phyloP scores from a whole-genome alignment of 2,113 vertebrate species.

The Motacilla tschutschensis region DNA sequence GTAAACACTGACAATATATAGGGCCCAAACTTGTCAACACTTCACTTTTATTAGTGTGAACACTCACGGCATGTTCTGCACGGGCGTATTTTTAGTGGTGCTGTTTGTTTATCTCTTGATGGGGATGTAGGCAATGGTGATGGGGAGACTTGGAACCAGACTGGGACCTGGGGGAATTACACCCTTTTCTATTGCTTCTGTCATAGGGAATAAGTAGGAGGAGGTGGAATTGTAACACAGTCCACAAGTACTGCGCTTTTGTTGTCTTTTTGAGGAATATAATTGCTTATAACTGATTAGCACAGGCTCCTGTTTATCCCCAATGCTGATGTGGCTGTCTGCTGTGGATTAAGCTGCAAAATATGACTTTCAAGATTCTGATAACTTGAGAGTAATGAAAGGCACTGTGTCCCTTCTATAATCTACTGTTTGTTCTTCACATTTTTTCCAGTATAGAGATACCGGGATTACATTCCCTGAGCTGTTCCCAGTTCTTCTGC shows the following conservation, averaged over 20 bases:
- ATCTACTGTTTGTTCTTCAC: not conserved
- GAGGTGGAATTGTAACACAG: not conserved
- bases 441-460: not conserved
- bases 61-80: not conserved
- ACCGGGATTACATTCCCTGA: not conserved
- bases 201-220: not conserved
- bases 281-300: not conserved
- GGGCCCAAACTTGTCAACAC: not conserved
- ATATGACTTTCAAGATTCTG: not conserved
- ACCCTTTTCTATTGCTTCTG: not conserved
- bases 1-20: not conserved
- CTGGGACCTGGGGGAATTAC: not conserved
- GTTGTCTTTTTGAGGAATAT: not conserved
- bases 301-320: not conserved
- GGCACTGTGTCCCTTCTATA: not conserved
- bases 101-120: not conserved
- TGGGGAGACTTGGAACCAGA: not conserved
- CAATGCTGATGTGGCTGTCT: accelerated
- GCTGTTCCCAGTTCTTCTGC: not conserved
- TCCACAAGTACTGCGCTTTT: not conserved
- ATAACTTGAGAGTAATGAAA: not conserved
- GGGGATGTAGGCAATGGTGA: too few relatives aligned
- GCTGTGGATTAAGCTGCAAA: not conserved
- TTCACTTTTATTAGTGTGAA: not conserved
- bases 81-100: not conserved